These are phyloP conservation scores for Cyprinella venusta DNA, from an alignment of 2,797 vertebrate species.

Conservation along the genomic window DNA sequence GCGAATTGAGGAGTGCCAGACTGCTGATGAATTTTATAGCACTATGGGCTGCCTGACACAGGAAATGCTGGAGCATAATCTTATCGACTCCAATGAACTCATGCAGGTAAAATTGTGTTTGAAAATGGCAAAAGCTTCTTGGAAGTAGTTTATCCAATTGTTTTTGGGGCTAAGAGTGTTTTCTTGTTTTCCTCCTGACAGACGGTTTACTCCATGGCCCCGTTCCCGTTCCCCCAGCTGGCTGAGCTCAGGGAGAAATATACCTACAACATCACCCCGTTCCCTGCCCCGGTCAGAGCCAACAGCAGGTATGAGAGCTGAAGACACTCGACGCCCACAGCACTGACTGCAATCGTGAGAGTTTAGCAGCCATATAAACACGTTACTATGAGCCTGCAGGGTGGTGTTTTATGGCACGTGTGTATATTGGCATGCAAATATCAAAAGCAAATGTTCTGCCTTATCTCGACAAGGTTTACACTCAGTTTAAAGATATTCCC, in stretches of 20 bases:
- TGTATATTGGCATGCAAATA: slow-evolving; percentile 35
- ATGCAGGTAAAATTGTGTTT: slow-evolving; percentile 84
- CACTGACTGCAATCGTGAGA: background rate
- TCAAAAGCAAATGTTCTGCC: slow-evolving; percentile 37
- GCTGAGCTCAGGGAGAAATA: slow-evolving; percentile 97
- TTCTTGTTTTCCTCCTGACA: slow-evolving; percentile 62
- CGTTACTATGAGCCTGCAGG: background rate
- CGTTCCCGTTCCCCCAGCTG: slow-evolving; percentile 96
- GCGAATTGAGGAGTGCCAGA: slow-evolving; percentile 93
- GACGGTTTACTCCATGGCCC: slow-evolving; percentile 96
- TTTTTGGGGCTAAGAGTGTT: background rate
- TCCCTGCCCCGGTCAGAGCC: slow-evolving; percentile 89
- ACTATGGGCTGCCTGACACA: slow-evolving; percentile 95
- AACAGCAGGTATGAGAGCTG: slow-evolving; percentile 69
- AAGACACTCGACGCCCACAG: background rate
- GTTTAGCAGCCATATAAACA: background rate
- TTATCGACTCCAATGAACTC: slow-evolving; percentile 91
- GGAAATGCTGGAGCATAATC: slow-evolving; percentile 93
- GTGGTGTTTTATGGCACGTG: background rate
- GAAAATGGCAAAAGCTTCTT: background rate
- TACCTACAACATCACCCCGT: slow-evolving; percentile 98
- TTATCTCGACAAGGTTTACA: slow-evolving; percentile 19
- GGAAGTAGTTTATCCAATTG: background rate
- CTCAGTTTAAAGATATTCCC: background rate
- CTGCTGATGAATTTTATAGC: slow-evolving; percentile 96